Evolutionary conservation across 2,888 invertebrate genomes (phyloP), one percentile per base, ranked within the genome.

Genomic region (Drosophila nr. fundita): DNA sequence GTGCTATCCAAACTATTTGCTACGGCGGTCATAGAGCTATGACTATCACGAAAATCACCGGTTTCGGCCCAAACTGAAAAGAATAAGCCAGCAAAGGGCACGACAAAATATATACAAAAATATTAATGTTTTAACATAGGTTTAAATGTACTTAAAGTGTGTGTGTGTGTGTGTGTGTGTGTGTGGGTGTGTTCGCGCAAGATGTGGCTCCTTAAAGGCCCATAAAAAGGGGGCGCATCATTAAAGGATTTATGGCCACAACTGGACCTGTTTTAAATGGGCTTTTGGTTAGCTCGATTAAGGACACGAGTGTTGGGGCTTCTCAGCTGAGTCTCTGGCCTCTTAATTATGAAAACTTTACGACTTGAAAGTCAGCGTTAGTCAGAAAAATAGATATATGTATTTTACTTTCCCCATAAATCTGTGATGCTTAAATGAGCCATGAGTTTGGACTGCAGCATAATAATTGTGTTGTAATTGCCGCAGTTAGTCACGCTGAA

Each of bases 21-120:
- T 90, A 95, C 95, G 68, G 96, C 96, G 88, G 95, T 94, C 89
- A 95, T 94, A 53, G 95, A 94, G 80, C 95, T 95, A 92, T 97
- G 97, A 80, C 96, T 96, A 94, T 97, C 97, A 85, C 97, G 95
- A 93, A 97, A 97, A 94, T 97, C 97, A 78, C 97, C 97, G 68
- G 96, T 96, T 94, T 97, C 97, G 78, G 97, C 97, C 97, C 97
- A 97, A 93, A 97, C 97, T 97, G 96, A 84, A 95, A 95, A 92
- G 93, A 92, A 90, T 83, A 92, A 91, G 88, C 92, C 92, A 91
- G 91, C 85, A 76, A 82, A 84, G 77, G 80, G 70, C 82, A 72
- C 60, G 72, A 29, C 76, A 71, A 67, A 81, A 55, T 38, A 55
- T 78, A 80, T 85, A 83, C 83, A 83, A 85, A 83, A 90, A 91